Evolutionary conservation across 2,797 vertebrate species (phyloP).

Genomic region (Bradypodion ventrale): DNA sequence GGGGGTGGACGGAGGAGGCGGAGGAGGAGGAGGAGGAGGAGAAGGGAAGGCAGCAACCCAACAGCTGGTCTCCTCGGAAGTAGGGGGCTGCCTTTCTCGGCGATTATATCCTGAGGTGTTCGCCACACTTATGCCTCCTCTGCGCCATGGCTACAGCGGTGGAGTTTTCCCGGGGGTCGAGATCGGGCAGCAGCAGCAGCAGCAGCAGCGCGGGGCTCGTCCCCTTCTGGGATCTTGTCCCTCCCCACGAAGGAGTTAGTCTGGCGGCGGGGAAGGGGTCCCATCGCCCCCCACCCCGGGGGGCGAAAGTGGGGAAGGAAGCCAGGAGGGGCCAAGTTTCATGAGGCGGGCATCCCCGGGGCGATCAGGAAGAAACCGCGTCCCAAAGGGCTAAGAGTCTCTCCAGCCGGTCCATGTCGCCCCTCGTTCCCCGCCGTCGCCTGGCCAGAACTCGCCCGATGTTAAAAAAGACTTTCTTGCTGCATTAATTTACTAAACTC

Average conservation of each 20-base stretch:
- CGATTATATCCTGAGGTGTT: slow-evolving; percentile 72
- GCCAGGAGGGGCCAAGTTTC: slow-evolving; percentile 78
- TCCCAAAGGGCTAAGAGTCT: slow-evolving; percentile 57
- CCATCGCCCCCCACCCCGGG: slow-evolving; percentile 89
- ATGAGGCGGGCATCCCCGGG: slow-evolving; percentile 71
- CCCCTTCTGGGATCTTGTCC: slow-evolving; percentile 56
- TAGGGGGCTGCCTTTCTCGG: slow-evolving; percentile 49
- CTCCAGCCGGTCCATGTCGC: slow-evolving; percentile 71
- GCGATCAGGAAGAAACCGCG: slow-evolving; percentile 35
- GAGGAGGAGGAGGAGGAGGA: not conserved
- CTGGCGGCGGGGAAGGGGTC: slow-evolving; percentile 83
- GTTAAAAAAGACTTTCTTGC: slow-evolving; percentile 87
- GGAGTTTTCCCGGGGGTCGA: slow-evolving; percentile 57
- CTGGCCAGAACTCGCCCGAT: slow-evolving; percentile 68
- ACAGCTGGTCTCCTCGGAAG: slow-evolving; percentile 49
- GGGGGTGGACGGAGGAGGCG: not conserved
- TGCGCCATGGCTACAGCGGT: slow-evolving; percentile 65
- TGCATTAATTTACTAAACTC: slow-evolving; percentile 99
- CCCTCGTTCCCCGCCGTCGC: slow-evolving; percentile 66
- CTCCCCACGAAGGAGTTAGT: slow-evolving; percentile 82
- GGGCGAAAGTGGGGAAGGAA: slow-evolving; percentile 64
- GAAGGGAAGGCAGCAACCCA: slow-evolving; percentile 3
- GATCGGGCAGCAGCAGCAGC: slow-evolving; percentile 57
- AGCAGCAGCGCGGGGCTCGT: slow-evolving; percentile 50
- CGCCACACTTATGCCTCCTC: slow-evolving; percentile 58